Evolutionary conservation across 2,113 vertebrate genomes (phyloP).

Genomic region (Phainopepla nitens): DNA sequence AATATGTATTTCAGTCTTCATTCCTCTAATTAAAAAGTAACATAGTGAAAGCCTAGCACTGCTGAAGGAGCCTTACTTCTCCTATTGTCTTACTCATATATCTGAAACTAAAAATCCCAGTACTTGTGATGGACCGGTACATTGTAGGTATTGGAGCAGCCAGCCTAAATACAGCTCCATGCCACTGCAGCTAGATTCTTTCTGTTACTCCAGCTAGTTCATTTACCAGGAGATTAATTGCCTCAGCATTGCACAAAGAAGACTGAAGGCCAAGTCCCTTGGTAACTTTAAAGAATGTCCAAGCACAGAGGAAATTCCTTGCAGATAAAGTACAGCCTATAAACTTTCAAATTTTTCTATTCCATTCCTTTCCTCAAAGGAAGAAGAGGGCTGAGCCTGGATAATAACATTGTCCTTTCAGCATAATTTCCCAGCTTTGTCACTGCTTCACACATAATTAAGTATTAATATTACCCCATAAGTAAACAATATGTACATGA

Average conservation of each 20-base stretch:
- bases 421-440: conserved; percentile 48
- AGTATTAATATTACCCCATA: conserved; percentile 59
- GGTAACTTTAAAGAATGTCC: not conserved
- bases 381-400: not conserved
- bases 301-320: not conserved
- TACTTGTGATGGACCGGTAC: not conserved
- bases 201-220: not conserved
- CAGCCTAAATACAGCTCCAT: not conserved
- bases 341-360: not conserved
- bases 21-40: not conserved
- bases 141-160: not conserved
- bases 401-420: conserved; percentile 41
- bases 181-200: not conserved
- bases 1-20: not conserved
- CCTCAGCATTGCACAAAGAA: not conserved
- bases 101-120: not conserved
- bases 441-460: conserved; percentile 66
- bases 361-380: not conserved
- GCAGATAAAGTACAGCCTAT: not conserved
- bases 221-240: conserved; percentile 25
- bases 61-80: not conserved
- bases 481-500: conserved; percentile 51
- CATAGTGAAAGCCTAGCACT: not conserved
- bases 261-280: not conserved
- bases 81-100: not conserved